phyloP scores from a whole-genome alignment of 2,113 vertebrate species.

The Saccopteryx leptura region DNA sequence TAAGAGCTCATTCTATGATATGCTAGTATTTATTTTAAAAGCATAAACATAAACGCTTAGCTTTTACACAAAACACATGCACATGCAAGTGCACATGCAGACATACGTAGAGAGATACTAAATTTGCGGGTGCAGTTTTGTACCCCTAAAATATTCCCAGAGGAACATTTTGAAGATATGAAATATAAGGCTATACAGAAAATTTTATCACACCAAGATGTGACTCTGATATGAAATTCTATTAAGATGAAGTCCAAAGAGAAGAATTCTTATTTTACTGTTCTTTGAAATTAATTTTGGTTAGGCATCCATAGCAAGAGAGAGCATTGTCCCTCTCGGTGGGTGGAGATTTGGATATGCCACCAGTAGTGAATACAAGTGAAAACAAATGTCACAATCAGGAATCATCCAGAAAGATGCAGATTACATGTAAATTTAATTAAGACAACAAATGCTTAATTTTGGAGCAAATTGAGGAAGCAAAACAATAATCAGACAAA shows the following conservation, averaged over 20 bases:
- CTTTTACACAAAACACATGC: neutral
- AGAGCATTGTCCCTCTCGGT: neutral
- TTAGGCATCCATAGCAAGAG: neutral
- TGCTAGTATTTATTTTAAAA: constrained; percentile 18
- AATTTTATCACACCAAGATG: constrained; percentile 55
- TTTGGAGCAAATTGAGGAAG: constrained; percentile 51
- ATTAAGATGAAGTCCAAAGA: constrained; percentile 55
- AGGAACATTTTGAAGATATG: constrained; percentile 56
- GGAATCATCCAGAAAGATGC: constrained; percentile 18
- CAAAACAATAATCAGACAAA: constrained; percentile 7
- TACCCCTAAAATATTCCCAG: constrained; percentile 24
- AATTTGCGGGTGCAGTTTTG: neutral
- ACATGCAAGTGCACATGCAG: neutral
- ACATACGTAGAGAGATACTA: neutral
- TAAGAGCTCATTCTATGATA: constrained; percentile 28
- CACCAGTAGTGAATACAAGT: neutral
- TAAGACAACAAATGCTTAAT: constrained; percentile 11
- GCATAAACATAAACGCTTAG: constrained; percentile 39
- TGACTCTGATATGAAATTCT: constrained; percentile 61
- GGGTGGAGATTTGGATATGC: neutral
- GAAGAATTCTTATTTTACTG: constrained; percentile 6
- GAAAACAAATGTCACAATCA: neutral
- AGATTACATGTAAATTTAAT: constrained; percentile 21
- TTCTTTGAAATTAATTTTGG: constrained; percentile 57
- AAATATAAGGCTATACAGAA: constrained; percentile 46